Evolutionary conservation across 2,113 vertebrate genomes (phyloP).

Genomic region (Saccopteryx bilineata): DNA sequence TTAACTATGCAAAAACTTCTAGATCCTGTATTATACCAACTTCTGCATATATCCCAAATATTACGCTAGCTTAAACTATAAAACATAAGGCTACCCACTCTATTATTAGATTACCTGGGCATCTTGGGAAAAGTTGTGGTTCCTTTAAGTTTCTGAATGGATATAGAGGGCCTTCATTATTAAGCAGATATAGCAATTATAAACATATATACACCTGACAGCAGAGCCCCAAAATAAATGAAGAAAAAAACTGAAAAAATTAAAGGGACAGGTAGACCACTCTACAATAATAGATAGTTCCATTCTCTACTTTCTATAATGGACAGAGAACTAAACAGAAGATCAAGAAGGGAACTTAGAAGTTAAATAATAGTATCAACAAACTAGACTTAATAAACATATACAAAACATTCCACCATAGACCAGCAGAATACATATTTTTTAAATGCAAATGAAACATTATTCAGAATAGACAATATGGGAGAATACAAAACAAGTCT

Average conservation of each 20-base stretch:
- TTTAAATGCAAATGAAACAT: background rate
- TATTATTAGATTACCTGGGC: background rate
- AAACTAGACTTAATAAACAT: background rate
- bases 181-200: slow-evolving; percentile 9
- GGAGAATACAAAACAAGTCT: slow-evolving; percentile 46
- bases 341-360: background rate
- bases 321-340: background rate
- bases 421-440: background rate
- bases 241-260: slow-evolving; percentile 24
- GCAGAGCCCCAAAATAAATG: background rate
- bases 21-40: background rate
- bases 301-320: background rate
- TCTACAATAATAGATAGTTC: background rate
- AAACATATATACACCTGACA: background rate
- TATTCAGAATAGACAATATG: slow-evolving; percentile 1
- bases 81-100: background rate
- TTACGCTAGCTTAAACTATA: background rate
- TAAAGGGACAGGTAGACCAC: background rate
- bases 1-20: slow-evolving; percentile 32
- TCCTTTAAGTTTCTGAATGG: slow-evolving; percentile 20
- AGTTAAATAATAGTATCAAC: background rate
- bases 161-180: background rate
- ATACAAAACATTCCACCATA: background rate
- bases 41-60: background rate
- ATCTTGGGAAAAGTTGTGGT: background rate